These are phyloP conservation scores for Folsomia manolachei DNA, from an alignment of 2,888 invertebrate species.

Conservation along the genomic window DNA sequence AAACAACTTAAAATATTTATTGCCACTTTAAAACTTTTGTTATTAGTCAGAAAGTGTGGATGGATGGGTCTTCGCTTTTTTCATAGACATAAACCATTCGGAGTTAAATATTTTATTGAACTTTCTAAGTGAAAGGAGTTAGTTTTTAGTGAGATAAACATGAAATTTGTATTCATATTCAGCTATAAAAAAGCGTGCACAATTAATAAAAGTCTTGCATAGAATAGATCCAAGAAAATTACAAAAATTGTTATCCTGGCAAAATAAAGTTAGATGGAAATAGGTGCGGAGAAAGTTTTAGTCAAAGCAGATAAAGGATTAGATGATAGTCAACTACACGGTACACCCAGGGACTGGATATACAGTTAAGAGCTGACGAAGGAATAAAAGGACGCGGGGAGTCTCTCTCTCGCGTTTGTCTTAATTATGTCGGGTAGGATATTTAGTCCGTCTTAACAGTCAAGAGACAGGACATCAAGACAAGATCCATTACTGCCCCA, in stretches of 20 bases:
- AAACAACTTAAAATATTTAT: background rate
- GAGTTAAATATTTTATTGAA: no score
- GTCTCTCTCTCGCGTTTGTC: slow-evolving; percentile 34
- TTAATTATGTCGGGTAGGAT: slow-evolving; percentile 46
- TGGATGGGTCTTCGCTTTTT: slow-evolving; percentile 25
- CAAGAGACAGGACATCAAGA: slow-evolving; percentile 17
- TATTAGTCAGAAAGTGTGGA: background rate
- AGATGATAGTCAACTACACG: no score
- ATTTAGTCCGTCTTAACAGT: slow-evolving; percentile 37
- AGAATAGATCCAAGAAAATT: background rate
- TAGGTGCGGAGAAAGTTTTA: no score
- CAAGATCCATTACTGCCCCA: slow-evolving; percentile 32
- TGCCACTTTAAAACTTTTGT: background rate
- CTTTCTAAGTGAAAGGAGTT: no score
- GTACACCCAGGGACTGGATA: no score
- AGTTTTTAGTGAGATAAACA: no score
- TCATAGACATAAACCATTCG: no score
- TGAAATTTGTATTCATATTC: no score
- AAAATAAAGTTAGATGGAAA: background rate
- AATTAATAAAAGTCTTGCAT: background rate
- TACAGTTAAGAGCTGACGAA: no score
- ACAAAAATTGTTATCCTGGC: slow-evolving; percentile 11
- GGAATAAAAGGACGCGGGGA: background rate
- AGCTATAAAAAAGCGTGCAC: no score
- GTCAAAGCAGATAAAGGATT: no score